A percentile compares a stretch with the other conserved stretches of the same genome.
phyloP scores from a whole-genome alignment of 2,113 vertebrate genomes.

The Reinhardtius hippoglossoides region DNA sequence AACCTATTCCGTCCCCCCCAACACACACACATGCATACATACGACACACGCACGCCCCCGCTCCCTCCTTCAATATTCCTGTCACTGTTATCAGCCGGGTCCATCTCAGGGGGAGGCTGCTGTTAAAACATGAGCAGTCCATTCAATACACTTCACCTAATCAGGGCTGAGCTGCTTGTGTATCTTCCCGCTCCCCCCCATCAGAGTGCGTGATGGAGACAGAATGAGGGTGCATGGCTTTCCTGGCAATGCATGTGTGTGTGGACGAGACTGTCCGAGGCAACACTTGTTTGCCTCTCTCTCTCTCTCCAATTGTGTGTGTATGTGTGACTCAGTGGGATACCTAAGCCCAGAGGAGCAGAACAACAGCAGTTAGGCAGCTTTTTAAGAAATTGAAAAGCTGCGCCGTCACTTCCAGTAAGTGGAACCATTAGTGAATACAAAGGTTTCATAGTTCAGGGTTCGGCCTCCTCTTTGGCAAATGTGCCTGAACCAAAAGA shows the following conservation, averaged over 20 bases:
- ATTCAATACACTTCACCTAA: slow-evolving; percentile 49
- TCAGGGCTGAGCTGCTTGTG: slow-evolving; percentile 54
- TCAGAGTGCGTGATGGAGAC: slow-evolving; percentile 33
- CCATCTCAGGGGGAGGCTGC: slow-evolving; percentile 40
- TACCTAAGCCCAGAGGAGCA: slow-evolving; percentile 33
- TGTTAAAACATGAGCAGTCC: slow-evolving; percentile 56
- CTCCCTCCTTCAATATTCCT: slow-evolving; percentile 31
- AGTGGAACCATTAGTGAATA: slow-evolving; percentile 51
- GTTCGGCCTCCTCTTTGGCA: slow-evolving; percentile 27
- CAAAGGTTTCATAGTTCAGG: slow-evolving; percentile 30
- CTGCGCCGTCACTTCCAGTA: slow-evolving; percentile 48
- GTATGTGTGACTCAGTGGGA: slow-evolving; percentile 13
- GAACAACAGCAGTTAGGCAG: slow-evolving; percentile 32
- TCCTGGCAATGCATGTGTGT: slow-evolving; percentile 16
- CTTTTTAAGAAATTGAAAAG: slow-evolving; percentile 63
- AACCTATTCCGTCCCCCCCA: neutral
- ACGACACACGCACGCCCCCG: neutral
- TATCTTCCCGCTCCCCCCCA: slow-evolving; percentile 39
- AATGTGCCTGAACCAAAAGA: neutral
- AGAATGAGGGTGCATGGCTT: slow-evolving; percentile 18
- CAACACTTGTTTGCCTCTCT: neutral
- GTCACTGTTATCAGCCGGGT: slow-evolving; percentile 39
- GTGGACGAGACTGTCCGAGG: neutral
- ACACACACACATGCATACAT: slow-evolving; percentile 1
- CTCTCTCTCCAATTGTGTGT: neutral